These are phyloP conservation scores for Octodonta nipae DNA, from an alignment of 2,888 invertebrate species.

Conservation along the genomic window DNA sequence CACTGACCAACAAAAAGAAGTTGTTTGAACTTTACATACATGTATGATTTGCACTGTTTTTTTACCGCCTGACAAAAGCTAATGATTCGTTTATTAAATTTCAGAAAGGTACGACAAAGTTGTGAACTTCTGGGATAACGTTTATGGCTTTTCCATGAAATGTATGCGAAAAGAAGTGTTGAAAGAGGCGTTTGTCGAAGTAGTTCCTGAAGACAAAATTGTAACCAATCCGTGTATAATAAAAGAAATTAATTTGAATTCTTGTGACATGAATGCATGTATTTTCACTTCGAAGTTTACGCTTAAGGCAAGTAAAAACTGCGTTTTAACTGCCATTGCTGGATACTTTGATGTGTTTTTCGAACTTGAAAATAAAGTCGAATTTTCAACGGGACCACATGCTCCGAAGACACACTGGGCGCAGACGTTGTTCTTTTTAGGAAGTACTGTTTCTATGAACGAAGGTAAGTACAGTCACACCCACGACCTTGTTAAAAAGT, in stretches of 20 bases:
- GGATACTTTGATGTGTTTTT: conserved; percentile 89
- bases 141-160: conserved; percentile 88
- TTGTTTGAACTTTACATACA: conserved; percentile 1
- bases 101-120: conserved; percentile 54
- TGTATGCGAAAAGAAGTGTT: conserved; percentile 76
- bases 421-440: conserved; percentile 79
- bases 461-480: no score
- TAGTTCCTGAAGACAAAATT: conserved; percentile 49
- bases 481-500: no score
- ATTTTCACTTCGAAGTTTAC: conserved; percentile 60
- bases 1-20: no score
- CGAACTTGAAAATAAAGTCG: conserved; percentile 51
- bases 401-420: conserved; percentile 81
- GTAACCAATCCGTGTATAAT: conserved; percentile 53
- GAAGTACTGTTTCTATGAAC: conserved; percentile 55
- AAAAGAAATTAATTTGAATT: conserved; percentile 62
- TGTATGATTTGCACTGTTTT: no score
- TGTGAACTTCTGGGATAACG: conserved; percentile 81
- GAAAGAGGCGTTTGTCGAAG: conserved; percentile 59
- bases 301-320: conserved; percentile 49
- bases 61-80: no score
- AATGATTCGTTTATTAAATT: no score
- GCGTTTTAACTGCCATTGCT: conserved; percentile 63
- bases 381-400: conserved; percentile 68
- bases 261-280: conserved; percentile 55